These are phyloP conservation scores for Tupiocoris notatus DNA, from an alignment of 2,888 invertebrate genomes.

Conservation along the genomic window DNA sequence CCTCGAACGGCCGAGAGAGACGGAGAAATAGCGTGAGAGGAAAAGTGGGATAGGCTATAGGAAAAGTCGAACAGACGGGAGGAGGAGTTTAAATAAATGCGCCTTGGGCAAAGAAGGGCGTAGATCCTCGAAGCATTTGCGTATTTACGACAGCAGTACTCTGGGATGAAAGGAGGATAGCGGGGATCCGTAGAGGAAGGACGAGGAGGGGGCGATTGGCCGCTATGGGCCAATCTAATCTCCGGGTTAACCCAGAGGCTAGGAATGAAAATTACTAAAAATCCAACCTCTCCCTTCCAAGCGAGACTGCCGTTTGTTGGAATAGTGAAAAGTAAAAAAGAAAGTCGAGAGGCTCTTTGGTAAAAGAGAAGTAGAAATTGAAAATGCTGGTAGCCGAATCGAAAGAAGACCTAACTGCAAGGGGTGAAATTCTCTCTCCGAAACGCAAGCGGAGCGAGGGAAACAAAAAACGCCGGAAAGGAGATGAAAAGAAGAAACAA, in stretches of 20 bases:
- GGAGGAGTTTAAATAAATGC: slow-evolving; percentile 30
- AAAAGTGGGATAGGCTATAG: not conserved
- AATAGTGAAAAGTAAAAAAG: slow-evolving; percentile 13
- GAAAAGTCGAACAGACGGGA: not conserved
- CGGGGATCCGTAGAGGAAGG: not conserved
- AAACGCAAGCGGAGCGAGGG: not conserved
- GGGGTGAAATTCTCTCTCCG: not conserved
- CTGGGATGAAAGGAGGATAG: slow-evolving; percentile 7
- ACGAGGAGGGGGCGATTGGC: slow-evolving; percentile 25
- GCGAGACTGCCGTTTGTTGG: not conserved
- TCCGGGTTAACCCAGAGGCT: slow-evolving; percentile 35
- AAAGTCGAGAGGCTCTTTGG: not conserved
- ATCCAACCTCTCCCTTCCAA: slow-evolving; percentile 13
- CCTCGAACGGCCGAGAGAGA: slow-evolving; percentile 14
- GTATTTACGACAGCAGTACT: slow-evolving; percentile 25
- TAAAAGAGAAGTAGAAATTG: slow-evolving; percentile 5
- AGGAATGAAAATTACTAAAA: slow-evolving; percentile 37
- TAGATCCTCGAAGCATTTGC: slow-evolving; percentile 27
- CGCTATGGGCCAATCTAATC: slow-evolving; percentile 36
- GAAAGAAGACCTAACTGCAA: not conserved
- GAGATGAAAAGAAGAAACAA: slow-evolving; percentile 29
- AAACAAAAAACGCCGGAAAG: not conserved
- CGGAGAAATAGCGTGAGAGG: not conserved
- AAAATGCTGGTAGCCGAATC: not conserved
- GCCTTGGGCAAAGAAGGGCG: slow-evolving; percentile 11